A percentile compares a stretch with the other conserved stretches of the same genome.
These are phyloP conservation scores for Drosophila neotestacea DNA, from an alignment of 2,888 invertebrate species.

Conservation along the genomic window DNA sequence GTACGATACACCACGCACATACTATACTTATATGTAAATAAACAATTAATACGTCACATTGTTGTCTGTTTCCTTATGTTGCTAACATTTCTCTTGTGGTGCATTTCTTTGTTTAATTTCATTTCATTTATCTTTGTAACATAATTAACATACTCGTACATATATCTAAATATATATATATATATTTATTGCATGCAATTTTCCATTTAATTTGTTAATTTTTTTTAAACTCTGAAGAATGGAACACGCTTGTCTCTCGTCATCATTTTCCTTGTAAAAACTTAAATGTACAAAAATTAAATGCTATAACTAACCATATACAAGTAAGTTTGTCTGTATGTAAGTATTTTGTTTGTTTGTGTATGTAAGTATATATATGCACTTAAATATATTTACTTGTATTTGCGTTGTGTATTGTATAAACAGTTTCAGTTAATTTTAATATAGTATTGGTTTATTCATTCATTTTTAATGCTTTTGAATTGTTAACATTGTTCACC, in stretches of 20 bases:
- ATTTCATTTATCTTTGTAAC: conserved; percentile 43
- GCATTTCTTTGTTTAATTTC: conserved; percentile 42
- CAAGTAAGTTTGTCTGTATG: conserved; percentile 46
- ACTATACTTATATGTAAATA: conserved; percentile 57
- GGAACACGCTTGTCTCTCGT: conserved; percentile 46
- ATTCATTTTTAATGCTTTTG: conserved; percentile 73
- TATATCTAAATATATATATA: conserved; percentile 19
- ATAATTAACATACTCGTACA: conserved; percentile 42
- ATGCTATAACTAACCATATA: conserved; percentile 76
- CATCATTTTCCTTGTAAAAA: conserved; percentile 64
- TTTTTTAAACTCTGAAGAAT: conserved; percentile 57
- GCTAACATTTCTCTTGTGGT: conserved; percentile 46
- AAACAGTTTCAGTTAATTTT: conserved; percentile 68
- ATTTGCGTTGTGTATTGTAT: conserved; percentile 54
- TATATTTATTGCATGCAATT: conserved; percentile 49
- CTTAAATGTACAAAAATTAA: conserved; percentile 77
- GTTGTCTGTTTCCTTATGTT: conserved; percentile 31
- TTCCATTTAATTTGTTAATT: conserved; percentile 45
- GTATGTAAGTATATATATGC: conserved; percentile 41
- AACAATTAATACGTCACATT: conserved; percentile 66
- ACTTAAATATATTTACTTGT: conserved; percentile 33
- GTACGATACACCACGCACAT: conserved; percentile 57
- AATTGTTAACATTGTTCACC: conserved; percentile 82
- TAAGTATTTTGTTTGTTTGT: conserved; percentile 34
- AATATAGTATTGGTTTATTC: conserved; percentile 66